Evolutionary conservation across 2,113 vertebrate species (phyloP), one percentile per base, ranked within the genome.

Genomic region (Dryoscopus gambensis): DNA sequence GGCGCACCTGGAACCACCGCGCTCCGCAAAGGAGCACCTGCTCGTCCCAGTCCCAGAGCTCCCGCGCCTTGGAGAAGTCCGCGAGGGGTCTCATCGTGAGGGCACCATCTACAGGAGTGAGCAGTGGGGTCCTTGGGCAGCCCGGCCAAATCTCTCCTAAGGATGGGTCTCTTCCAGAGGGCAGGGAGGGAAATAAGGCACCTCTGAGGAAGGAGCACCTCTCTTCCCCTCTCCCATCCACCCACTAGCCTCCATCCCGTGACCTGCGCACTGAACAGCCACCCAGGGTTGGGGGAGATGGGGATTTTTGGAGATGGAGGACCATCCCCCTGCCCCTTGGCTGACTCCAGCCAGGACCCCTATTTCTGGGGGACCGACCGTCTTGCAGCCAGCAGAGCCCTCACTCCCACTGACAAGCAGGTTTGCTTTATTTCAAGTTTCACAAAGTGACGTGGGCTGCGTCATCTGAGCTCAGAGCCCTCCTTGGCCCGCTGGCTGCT

Each of bases 371-470:
- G 31, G 3, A 69, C 8, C 2, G 24, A 12, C 10, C 2, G 18
- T 15, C 31, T 14, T 50, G 3, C 62, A 37, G 25, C 50, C 42
- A 53, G 40, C 57, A 39, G 55, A 86, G 42, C 47, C 64, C 28
- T 78, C 44, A 1, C 9, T n/a, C 28, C 44, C 20, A 0, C 0
- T 15, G 10, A 11, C 50, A 33, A 33, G 31, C 15, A 30, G 6
- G 7, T 76, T 84, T 73, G 39, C 35, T 59, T 55, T 56, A 37
- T 65, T 60, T 47, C 62, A 33, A 16, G 40, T 23, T 22, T 20
- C 59, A 18, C 37, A 37, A 11, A 55, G 46, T 16, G n/a, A 28
- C 25, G 1, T 0, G 5, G 55, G 55, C 52, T 24, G 23, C 0
- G 0, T 24, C 2, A 0, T 47, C 47, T 50, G 82, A 53, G 39